Evolutionary conservation across 2,113 vertebrate genomes (phyloP).

Genomic region (Sebastes fasciatus): DNA sequence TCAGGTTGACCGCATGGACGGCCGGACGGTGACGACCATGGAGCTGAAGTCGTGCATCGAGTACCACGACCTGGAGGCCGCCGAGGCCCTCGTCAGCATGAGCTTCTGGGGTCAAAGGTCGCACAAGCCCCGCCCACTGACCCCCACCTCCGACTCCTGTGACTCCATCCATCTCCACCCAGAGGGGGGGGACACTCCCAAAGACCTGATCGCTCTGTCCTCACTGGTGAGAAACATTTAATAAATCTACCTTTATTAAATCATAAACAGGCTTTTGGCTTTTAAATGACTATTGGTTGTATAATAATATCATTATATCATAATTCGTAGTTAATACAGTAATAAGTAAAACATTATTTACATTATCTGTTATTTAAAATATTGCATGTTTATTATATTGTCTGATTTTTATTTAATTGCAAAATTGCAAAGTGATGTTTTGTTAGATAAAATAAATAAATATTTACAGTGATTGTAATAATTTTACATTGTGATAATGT

Average conservation of each 20-base stretch:
- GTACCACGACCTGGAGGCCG: constrained; percentile 95
- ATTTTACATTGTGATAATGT: too few relatives aligned
- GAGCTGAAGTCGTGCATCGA: constrained; percentile 87
- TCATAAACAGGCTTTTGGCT: too few relatives aligned
- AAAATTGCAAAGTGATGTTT: too few relatives aligned
- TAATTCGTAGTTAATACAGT: too few relatives aligned
- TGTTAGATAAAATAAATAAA: too few relatives aligned
- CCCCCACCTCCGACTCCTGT: constrained; percentile 95
- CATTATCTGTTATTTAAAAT: too few relatives aligned
- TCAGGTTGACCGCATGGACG: constrained; percentile 88
- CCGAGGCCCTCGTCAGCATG: constrained; percentile 97
- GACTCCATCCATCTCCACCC: constrained; percentile 87
- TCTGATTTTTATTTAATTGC: too few relatives aligned
- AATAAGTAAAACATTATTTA: too few relatives aligned
- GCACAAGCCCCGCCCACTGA: constrained; percentile 91
- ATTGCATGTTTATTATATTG: too few relatives aligned
- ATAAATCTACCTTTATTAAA: neutral
- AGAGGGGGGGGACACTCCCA: constrained; percentile 80
- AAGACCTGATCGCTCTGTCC: constrained; percentile 90
- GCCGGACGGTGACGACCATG: constrained; percentile 85
- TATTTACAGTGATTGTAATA: too few relatives aligned
- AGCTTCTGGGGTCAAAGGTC: constrained; percentile 94
- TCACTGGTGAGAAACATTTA: constrained; percentile 88
- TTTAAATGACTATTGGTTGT: too few relatives aligned
- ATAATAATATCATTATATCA: too few relatives aligned